These are phyloP conservation scores for Dicyrtomina minuta DNA, from an alignment of 2,888 invertebrate species.

Conservation along the genomic window DNA sequence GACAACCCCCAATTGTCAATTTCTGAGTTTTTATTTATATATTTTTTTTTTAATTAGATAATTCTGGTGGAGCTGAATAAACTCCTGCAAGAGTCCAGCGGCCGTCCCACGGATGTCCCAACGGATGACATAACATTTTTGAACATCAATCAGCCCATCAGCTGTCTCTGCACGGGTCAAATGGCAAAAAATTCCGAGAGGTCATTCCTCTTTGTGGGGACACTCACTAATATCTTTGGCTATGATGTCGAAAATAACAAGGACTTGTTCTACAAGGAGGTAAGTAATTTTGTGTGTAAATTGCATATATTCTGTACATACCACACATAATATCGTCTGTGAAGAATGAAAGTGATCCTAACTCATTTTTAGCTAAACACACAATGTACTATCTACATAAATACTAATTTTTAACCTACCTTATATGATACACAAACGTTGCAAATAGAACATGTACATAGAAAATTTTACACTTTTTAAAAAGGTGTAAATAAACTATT, in stretches of 20 bases:
- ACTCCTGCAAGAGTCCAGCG: constrained; percentile 26
- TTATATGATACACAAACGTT: too few species aligned
- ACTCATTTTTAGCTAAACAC: too few species aligned
- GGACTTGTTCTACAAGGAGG: constrained; percentile 87
- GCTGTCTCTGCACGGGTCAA: constrained; percentile 72
- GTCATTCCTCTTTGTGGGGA: constrained; percentile 81
- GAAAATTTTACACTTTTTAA: too few species aligned
- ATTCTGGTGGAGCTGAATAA: constrained; percentile 27
- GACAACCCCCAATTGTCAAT: too few species aligned
- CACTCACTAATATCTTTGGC: constrained; percentile 71
- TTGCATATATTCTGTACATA: neutral
- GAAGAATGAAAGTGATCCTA: too few species aligned
- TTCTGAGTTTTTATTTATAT: neutral
- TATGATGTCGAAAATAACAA: constrained; percentile 90
- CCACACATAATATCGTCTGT: neutral
- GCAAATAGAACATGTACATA: too few species aligned
- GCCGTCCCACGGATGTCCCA: constrained; percentile 39
- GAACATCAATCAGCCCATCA: constrained; percentile 78
- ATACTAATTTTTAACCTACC: too few species aligned
- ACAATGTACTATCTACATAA: too few species aligned
- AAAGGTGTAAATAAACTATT: too few species aligned
- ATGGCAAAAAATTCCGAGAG: constrained; percentile 67
- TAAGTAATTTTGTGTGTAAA: constrained; percentile 53
- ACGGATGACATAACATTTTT: constrained; percentile 62
- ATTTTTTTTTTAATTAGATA: constrained; percentile 21